These are phyloP conservation scores for Cyanistes caeruleus DNA, from an alignment of 2,113 vertebrate genomes.

Conservation along the genomic window DNA sequence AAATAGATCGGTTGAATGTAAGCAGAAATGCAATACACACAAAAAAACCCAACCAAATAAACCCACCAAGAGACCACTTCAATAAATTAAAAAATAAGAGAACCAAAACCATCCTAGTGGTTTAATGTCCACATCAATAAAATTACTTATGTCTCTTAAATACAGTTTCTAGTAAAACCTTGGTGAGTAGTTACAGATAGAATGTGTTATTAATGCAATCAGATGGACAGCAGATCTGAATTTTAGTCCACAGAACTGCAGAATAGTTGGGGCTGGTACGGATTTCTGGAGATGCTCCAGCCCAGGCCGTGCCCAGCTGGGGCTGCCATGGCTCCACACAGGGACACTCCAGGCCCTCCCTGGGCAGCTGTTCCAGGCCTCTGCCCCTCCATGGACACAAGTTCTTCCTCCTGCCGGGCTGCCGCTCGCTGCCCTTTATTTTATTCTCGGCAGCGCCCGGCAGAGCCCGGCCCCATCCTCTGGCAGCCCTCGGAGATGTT, in stretches of 20 bases:
- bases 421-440: too few relatives aligned
- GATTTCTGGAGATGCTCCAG: too few relatives aligned
- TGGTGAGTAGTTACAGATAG: not conserved
- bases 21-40: not conserved
- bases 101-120: accelerated
- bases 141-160: not conserved
- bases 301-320: not conserved
- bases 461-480: not conserved
- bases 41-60: accelerated
- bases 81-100: not conserved
- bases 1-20: not conserved
- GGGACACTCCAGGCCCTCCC: not conserved
- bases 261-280: accelerated
- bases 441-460: too few relatives aligned
- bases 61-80: accelerated
- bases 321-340: not conserved
- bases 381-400: not conserved
- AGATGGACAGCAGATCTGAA: not conserved
- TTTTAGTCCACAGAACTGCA: not conserved
- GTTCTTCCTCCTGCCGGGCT: too few relatives aligned
- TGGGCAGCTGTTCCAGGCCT: not conserved
- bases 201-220: not conserved
- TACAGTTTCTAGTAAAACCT: not conserved
- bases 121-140: not conserved
- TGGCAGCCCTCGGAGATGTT: not conserved